Conservation (phyloP, 1,140 invertebrate species). For the Bombus waltoni region DNA sequence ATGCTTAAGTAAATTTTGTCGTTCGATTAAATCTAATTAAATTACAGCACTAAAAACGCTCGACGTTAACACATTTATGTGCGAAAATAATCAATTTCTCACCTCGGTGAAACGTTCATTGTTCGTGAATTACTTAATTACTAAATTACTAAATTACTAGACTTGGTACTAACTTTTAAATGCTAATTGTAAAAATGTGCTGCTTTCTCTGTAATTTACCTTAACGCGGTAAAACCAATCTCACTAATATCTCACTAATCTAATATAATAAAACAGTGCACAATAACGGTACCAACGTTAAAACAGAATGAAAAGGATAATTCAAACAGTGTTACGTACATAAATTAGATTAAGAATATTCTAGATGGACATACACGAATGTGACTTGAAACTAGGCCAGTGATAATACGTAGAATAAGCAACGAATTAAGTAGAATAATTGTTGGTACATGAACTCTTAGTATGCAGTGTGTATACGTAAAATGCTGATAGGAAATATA, state of each 20-base stretch:
- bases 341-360: not conserved
- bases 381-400: not conserved
- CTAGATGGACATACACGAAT: not conserved
- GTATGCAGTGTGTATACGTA: not conserved
- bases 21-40: too few species aligned
- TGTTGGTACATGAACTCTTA: not conserved
- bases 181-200: not conserved
- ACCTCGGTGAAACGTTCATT: too few species aligned
- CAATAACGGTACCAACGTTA: not conserved
- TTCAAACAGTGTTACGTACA: not conserved
- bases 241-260: not conserved
- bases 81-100: not conserved
- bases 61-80: not conserved
- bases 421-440: constrained; percentile 5
- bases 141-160: too few species aligned
- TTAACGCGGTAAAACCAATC: not conserved
- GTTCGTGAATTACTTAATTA: too few species aligned
- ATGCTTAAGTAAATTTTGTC: too few species aligned
- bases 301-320: not conserved
- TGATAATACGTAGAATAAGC: not conserved
- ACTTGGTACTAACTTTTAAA: not conserved
- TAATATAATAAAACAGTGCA: not conserved
- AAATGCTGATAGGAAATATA: not conserved
- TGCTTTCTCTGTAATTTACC: not conserved
- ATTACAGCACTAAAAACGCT: too few species aligned